phyloP scores from a whole-genome alignment of 2,113 vertebrate genomes.

The Genyomyrus donnyi region DNA sequence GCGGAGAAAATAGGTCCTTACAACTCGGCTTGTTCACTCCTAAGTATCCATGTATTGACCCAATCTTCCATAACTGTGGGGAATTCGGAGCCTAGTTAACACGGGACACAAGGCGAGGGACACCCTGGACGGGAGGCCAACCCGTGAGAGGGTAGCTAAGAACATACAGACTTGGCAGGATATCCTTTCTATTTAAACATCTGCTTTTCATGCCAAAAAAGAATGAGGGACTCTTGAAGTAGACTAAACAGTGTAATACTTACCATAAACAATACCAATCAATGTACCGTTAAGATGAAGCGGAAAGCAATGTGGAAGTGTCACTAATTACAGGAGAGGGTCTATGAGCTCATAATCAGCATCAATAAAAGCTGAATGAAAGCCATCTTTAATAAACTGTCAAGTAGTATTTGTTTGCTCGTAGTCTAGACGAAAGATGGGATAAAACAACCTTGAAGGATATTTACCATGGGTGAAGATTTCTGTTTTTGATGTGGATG shows the following conservation, averaged over 20 bases:
- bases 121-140: not conserved
- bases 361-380: not conserved
- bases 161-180: not conserved
- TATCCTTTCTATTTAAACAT: not conserved
- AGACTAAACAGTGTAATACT: not conserved
- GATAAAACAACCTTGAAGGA: not conserved
- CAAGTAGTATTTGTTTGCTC: not conserved
- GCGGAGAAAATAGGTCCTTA: constrained; percentile 19
- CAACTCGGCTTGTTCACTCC: not conserved
- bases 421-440: not conserved
- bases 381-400: not conserved
- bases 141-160: not conserved
- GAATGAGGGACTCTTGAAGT: not conserved
- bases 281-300: not conserved
- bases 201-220: not conserved
- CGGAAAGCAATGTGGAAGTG: not conserved
- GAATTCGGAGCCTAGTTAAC: not conserved
- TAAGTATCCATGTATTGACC: not conserved
- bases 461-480: constrained; percentile 81
- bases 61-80: not conserved
- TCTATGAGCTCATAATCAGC: not conserved
- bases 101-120: not conserved
- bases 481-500: constrained; percentile 84
- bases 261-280: not conserved
- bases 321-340: not conserved